Base-by-base conservation (phyloP, 2,113 vertebrate genomes). In the Machaerirhynchus nigripectus region DNA sequence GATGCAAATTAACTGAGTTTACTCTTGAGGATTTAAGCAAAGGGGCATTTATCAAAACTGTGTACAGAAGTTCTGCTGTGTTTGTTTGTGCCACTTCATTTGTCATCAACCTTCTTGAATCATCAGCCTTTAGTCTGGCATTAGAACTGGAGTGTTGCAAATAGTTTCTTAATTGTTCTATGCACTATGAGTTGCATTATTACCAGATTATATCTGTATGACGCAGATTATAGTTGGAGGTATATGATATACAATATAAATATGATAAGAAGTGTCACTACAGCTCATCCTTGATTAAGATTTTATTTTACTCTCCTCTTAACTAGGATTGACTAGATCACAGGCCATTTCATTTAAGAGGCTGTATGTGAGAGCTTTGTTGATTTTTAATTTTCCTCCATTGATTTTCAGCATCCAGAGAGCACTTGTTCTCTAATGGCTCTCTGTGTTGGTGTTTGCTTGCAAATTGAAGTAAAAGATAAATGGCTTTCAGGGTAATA, bases 381-480 rank as follows among this genome's bases (percentile, higher is more conserved):
- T 98, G 97, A 97, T 97, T 97, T 98, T 97, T 97, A 97, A 98
- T 97, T 97, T 97, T 97, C 94, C 64, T 88, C 87, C 95, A 98
- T 97, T 97, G 96, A 98, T 98, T 97, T 97, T 96, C 80, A 96
- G 95, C 95, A 97, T 96, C 96, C 94, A 97, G 97, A 97, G 95
- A 96, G 94, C 93, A 97, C 94, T 97, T 95, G 96, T 94, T 96
- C 94, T 94, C 85, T 97, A 97, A 97, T 96, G 95, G 94, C 87
- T 96, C 78, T 97, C 94, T 81, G 74, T 95, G 92, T 96, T 96
- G 95, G 95, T 97, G 95, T 97, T 97, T 96, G 93, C 96, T 97
- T 96, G 95, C 96, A 98, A 97, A 96, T 91, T 97, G 96, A 97
- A 97, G 83, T 84, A 95, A 95, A 97, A 95, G 96, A 97, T 96